Conservation (phyloP, 1,140 invertebrate species). For the Zaprionus davidi region DNA sequence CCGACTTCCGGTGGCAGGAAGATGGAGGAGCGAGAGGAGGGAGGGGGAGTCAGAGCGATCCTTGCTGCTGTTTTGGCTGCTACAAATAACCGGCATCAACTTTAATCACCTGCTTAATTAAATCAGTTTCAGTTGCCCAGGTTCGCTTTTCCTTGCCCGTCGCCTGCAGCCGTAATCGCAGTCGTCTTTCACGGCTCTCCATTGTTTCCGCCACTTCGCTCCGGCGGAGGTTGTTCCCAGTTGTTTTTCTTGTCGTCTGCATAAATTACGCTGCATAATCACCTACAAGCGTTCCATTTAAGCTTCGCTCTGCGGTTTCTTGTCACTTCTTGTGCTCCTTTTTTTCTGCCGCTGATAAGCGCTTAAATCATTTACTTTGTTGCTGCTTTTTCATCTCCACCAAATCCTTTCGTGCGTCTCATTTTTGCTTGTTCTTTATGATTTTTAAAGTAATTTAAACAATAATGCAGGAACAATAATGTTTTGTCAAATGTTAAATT, state of each 20-base stretch:
- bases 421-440: slow-evolving; percentile 22
- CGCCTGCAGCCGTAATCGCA: not conserved
- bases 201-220: slow-evolving; percentile 24
- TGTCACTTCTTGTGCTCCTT: slow-evolving; percentile 16
- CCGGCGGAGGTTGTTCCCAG: slow-evolving; percentile 17
- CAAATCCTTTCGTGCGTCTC: slow-evolving; percentile 23
- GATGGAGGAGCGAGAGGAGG: not conserved
- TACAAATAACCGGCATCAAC: slow-evolving; percentile 82
- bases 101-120: slow-evolving; percentile 83
- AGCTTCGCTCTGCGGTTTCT: slow-evolving; percentile 60
- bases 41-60: slow-evolving; percentile 14
- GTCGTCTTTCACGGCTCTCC: slow-evolving; percentile 8
- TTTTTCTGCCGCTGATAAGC: slow-evolving; percentile 57
- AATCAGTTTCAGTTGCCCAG: slow-evolving; percentile 73
- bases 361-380: slow-evolving; percentile 69
- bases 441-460: not conserved
- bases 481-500: too few species aligned
- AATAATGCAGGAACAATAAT: too few species aligned
- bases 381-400: slow-evolving; percentile 22
- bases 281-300: slow-evolving; percentile 73
- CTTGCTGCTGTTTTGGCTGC: slow-evolving; percentile 64
- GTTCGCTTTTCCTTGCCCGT: slow-evolving; percentile 17
- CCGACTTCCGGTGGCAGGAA: slow-evolving; percentile 34
- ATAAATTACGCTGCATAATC: slow-evolving; percentile 81
- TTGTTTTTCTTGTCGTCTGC: slow-evolving; percentile 44